A percentile compares a stretch with the other conserved stretches of the same genome.
These are phyloP conservation scores for Drepana arcuata DNA, from an alignment of 1,140 invertebrate genomes.

Conservation along the genomic window DNA sequence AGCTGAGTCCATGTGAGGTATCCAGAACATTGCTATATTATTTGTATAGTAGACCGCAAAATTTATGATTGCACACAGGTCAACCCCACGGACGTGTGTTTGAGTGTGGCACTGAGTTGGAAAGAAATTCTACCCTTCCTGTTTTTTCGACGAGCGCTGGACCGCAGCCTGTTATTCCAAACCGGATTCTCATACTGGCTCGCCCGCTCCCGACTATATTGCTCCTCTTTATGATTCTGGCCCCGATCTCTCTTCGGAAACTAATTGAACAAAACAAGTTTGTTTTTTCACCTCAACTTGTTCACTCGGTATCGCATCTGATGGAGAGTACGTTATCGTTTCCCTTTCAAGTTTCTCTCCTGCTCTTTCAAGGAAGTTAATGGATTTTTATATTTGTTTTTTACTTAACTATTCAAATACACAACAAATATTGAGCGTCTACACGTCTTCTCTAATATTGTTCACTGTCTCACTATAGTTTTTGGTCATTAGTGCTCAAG, in stretches of 20 bases:
- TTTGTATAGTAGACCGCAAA: no score
- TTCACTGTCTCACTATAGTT: no score
- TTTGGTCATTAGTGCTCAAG: no score
- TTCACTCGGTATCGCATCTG: slow-evolving; percentile 30
- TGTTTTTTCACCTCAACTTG: slow-evolving; percentile 37
- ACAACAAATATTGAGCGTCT: no score
- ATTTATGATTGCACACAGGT: slow-evolving; percentile 7
- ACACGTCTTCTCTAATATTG: no score
- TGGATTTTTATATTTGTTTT: no score
- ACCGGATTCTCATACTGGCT: slow-evolving; percentile 34
- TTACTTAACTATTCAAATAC: no score
- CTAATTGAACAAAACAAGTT: slow-evolving; percentile 59
- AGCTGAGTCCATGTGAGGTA: no score
- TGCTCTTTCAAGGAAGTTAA: no score
- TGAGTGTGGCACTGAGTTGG: background rate
- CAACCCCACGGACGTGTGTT: slow-evolving; percentile 5
- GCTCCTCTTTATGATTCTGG: slow-evolving; percentile 42
- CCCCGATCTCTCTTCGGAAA: slow-evolving; percentile 40
- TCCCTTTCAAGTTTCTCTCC: slow-evolving; percentile 24
- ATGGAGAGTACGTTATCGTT: slow-evolving; percentile 35
- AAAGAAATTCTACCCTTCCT: slow-evolving; percentile 34
- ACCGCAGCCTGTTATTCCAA: slow-evolving; percentile 40
- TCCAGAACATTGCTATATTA: no score
- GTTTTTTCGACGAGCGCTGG: slow-evolving; percentile 21
- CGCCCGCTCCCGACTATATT: slow-evolving; percentile 25